Evolutionary conservation across 35 echinoderm and acorn worm species (phyloP).

Genomic region (Lytechinus variegatus): DNA sequence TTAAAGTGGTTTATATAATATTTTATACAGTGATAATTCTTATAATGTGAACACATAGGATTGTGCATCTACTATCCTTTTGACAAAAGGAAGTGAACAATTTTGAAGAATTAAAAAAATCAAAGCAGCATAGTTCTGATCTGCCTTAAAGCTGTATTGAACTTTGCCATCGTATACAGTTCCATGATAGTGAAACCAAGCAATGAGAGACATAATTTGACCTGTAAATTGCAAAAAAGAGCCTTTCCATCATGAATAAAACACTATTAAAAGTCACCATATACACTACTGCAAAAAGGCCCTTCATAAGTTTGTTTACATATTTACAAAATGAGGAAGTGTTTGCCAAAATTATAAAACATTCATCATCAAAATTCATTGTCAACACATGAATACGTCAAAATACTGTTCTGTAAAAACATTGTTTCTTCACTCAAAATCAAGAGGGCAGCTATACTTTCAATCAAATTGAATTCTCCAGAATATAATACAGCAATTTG

Average conservation of each 20-base stretch:
- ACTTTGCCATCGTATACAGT: neutral
- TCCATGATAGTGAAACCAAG: neutral
- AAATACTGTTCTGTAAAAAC: neutral
- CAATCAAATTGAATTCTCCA: neutral
- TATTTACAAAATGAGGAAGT: conserved; percentile 40
- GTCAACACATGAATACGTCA: neutral
- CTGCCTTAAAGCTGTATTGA: neutral
- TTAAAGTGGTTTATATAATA: neutral
- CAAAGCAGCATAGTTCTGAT: neutral
- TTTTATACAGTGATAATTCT: neutral
- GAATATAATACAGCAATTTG: neutral
- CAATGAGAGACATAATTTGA: neutral
- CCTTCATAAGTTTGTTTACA: conserved; percentile 20
- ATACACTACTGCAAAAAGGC: neutral
- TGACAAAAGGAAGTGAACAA: neutral
- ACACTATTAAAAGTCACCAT: neutral
- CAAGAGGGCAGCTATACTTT: neutral
- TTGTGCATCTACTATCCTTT: neutral
- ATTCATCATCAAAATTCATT: neutral
- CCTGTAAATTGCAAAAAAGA: neutral
- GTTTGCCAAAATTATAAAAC: conserved; percentile 16
- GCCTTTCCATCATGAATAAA: neutral
- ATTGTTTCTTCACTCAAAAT: neutral
- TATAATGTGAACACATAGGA: neutral
- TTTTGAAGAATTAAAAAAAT: neutral